Base-by-base conservation (phyloP, 2,797 vertebrate genomes). In the Antrozous pallidus region DNA sequence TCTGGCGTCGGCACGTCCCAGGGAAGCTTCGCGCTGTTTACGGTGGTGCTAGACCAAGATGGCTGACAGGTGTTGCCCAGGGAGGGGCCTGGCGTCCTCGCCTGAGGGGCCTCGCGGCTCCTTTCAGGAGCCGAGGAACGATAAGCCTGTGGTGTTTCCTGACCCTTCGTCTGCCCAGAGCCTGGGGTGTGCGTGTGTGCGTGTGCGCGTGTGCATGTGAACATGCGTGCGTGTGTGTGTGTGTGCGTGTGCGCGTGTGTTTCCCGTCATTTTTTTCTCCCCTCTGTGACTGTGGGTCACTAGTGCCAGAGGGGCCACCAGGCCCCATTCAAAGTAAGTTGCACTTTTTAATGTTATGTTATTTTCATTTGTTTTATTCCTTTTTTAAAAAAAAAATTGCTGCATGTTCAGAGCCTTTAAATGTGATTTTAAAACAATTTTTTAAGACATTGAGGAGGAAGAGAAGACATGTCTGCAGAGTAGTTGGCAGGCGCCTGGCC, bases 331-430 rank as follows among this genome's bases (percentile, higher is more conserved):
- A 54, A 96, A 94, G 82, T 96, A 97, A 97, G 95, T 97, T 98
- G 98, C 98, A 98, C 98, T 98, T 98, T 97, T 95, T 98, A 97
- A 97, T 95, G 96, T 97, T 78, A 88, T 97, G 81, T 95, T 92
- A 85, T 91, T 94, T 83, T 79, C 94, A 95, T 96, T 96, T 92
- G 33, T 97, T 95, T 92, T 22, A 65, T 86, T 88, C 13, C 91
- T 93, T 96, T 80, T 82, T 97, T 94, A 85, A 63, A 33, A 65
- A 87, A 85, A 63, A 33, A 65, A 87, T 88, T 98, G 96, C 96
- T 98, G 97, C 97, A 90, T 97, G 97, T 97, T 95, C 96, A 95
- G 96, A 94, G 93, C 96, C 97, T 97, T 96, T 97, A 97, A 97
- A 97, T 94, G 79, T 89, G 89, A 97, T 47, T 93, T 93, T 92